Base-by-base conservation (phyloP, 2,888 invertebrate species). In the Vesta saturnalis region DNA sequence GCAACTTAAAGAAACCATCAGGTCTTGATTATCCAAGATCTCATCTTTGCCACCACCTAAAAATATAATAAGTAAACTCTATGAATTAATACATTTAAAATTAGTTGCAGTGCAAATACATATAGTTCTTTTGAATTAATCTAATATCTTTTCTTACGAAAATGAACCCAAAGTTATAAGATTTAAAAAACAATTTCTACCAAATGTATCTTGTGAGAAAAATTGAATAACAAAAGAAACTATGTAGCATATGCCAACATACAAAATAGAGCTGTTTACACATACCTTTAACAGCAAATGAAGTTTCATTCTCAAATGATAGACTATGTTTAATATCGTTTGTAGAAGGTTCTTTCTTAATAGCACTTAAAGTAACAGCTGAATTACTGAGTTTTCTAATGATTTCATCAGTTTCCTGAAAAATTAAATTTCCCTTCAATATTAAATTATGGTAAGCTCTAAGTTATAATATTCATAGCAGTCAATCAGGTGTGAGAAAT, bases 1-100 rank as follows among this genome's bases (percentile, higher is more conserved):
- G 82, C 95, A 95, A 67, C 73, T 68, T 16, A 83, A 60, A 1
- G 73, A 64, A 16, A 73, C 70, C 46, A 47, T 35, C 22, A 68
- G 22, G n/a, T 70, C 66, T 10, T 35, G 60, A 23, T 43, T 23
- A 15, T 64, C 64, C 10, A 19, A 22, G 1, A 61, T 55, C 46
- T 75, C 74, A 22, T 75, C 74, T 60, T 73, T 73, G 4, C 67
- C 69, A 63, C 66, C 69, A 59, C 70, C 76, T 76, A 35, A 14
- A 59, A 58, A 18, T 39, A 19, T 18, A n/a, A 57, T 8, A 21
- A 54, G n/a, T 19, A 54, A 21, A 1, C 16, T 57, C 21, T 14
- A 39, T 16, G 49, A 15, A 47, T n/a, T 21, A 60, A n/a, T 47
- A 59, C 12, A n/a, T n/a, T n/a, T n/a, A n/a, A n/a, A n/a, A n/a